phyloP scores from a whole-genome alignment of 2,888 invertebrate genomes.

The Latrodectus elegans region DNA sequence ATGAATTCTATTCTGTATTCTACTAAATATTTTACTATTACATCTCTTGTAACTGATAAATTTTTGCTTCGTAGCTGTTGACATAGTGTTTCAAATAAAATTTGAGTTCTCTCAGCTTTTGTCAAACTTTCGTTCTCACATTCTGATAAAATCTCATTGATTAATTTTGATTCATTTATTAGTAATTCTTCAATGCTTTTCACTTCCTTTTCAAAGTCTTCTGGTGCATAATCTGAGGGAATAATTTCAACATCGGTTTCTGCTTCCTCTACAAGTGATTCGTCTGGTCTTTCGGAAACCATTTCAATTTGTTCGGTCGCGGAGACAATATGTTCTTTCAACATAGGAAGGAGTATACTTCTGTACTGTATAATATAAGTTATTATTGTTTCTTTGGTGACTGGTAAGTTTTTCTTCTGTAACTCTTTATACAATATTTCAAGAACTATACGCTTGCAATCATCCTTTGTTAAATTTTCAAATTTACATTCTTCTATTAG shows the following conservation, averaged over 20 bases:
- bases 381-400: not conserved
- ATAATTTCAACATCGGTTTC: not conserved
- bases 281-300: not conserved
- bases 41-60: no score
- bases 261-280: not conserved
- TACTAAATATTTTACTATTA: no score
- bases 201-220: not conserved
- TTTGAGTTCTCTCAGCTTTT: no score
- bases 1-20: no score
- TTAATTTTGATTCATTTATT: no score
- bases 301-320: not conserved
- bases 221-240: no score
- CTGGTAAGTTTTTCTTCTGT: not conserved
- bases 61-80: no score
- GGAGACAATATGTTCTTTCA: not conserved
- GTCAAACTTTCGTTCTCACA: no score
- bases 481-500: not conserved
- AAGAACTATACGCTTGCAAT: not conserved
- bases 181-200: not conserved
- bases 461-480: not conserved
- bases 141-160: no score
- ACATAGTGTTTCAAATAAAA: no score
- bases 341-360: not conserved
- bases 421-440: slow-evolving; percentile 3
- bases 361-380: slow-evolving; percentile 4